Evolutionary conservation across 2,888 invertebrate species (phyloP).

Genomic region (Cryptosula pallasiana): DNA sequence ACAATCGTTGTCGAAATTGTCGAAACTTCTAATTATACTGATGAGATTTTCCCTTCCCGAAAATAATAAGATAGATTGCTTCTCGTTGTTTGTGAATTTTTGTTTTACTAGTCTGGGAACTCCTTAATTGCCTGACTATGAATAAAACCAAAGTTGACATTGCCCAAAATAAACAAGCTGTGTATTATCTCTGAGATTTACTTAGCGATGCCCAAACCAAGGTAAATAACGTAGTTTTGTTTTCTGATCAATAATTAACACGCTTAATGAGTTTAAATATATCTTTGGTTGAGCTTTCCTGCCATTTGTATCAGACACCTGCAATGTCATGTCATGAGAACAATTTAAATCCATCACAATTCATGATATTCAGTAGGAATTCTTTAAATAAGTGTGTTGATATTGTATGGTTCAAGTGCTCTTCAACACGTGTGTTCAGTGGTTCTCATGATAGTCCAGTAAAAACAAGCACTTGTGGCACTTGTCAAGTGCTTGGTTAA

Average conservation of each 20-base stretch:
- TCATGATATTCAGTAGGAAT: not conserved
- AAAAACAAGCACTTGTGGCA: slow-evolving; percentile 2
- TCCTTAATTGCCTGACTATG: too few species aligned
- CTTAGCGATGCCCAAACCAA: too few species aligned
- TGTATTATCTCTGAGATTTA: too few species aligned
- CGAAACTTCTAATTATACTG: too few species aligned
- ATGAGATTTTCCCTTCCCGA: too few species aligned
- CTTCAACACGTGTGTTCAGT: not conserved
- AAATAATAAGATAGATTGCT: too few species aligned
- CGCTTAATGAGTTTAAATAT: slow-evolving; percentile 2
- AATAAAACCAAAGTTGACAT: too few species aligned
- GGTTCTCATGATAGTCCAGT: not conserved
- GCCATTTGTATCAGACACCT: not conserved
- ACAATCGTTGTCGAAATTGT: too few species aligned
- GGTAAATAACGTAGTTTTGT: not conserved
- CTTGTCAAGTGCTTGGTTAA: not conserved
- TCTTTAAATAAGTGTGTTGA: not conserved
- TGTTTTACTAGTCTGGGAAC: too few species aligned
- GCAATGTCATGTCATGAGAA: not conserved
- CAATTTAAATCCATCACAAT: not conserved
- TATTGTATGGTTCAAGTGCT: not conserved
- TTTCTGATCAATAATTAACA: not conserved
- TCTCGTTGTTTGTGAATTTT: too few species aligned
- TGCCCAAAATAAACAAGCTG: too few species aligned
- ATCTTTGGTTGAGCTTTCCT: not conserved